Evolutionary conservation across 2,888 invertebrate species (phyloP).

Genomic region (Zhuqinia jingwanae): DNA sequence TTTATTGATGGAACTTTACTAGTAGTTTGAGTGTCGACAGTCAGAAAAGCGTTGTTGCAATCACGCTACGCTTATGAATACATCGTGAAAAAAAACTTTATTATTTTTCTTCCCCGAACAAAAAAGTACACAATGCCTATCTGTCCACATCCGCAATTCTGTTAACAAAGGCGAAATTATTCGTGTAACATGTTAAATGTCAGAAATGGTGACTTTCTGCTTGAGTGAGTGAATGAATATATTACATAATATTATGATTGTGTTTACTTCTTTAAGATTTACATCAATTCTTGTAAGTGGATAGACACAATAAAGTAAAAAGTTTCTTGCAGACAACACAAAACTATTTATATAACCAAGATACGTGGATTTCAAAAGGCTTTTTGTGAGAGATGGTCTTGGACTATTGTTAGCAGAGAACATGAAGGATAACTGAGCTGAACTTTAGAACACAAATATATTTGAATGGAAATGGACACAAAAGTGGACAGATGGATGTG

Average conservation of each 20-base stretch:
- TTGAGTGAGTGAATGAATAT: constrained; percentile 8
- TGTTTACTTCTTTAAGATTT: not conserved
- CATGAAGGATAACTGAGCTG: too few relatives aligned
- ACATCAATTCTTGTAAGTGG: not conserved
- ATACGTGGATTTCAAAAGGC: not conserved
- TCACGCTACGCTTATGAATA: not conserved
- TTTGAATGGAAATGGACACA: too few relatives aligned
- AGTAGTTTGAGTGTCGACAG: constrained; percentile 48
- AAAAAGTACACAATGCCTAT: not conserved
- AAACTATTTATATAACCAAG: too few relatives aligned
- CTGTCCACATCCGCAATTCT: not conserved
- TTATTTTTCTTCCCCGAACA: constrained; percentile 11
- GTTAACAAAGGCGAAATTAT: constrained; percentile 43
- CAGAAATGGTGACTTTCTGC: constrained; percentile 31
- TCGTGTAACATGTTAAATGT: constrained; percentile 52
- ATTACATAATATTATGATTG: constrained; percentile 23
- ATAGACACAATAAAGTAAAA: not conserved
- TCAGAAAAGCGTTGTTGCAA: constrained; percentile 43
- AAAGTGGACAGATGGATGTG: too few relatives aligned
- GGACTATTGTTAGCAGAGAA: not conserved
- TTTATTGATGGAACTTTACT: constrained; percentile 56
- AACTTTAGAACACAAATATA: too few relatives aligned
- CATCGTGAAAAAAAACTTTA: too few relatives aligned
- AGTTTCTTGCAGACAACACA: not conserved
- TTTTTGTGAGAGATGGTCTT: not conserved